Conservation (phyloP, 2,113 vertebrate species). For the Platysteira castanea region DNA sequence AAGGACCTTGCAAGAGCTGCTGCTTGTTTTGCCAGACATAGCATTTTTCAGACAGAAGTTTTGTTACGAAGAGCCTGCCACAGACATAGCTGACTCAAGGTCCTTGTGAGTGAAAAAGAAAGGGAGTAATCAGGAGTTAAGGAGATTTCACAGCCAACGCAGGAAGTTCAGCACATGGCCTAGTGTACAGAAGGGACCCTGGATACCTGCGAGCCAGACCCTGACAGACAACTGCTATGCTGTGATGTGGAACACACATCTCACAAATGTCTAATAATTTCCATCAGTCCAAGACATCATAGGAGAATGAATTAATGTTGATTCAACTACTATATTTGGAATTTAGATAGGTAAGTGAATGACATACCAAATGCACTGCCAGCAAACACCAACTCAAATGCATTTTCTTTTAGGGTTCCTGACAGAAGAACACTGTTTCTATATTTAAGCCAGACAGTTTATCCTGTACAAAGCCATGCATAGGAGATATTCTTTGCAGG, state of each 20-base stretch:
- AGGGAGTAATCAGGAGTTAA: neutral
- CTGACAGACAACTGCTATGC: neutral
- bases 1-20: neutral
- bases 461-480: neutral
- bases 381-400: neutral
- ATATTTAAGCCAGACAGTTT: constrained; percentile 23
- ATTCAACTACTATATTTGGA: neutral
- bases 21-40: neutral
- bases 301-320: neutral
- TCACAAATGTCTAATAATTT: neutral
- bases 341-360: constrained; percentile 3
- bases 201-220: neutral
- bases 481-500: neutral
- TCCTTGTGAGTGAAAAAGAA: neutral
- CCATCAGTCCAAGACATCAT: neutral
- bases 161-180: neutral
- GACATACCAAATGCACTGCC: neutral
- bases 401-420: neutral
- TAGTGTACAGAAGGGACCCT: neutral
- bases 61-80: neutral
- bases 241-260: neutral
- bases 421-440: neutral
- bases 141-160: neutral
- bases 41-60: neutral
- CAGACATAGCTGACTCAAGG: neutral